Base-by-base conservation (phyloP, 2,113 vertebrate species). In the Corythoichthys haematopterus region DNA sequence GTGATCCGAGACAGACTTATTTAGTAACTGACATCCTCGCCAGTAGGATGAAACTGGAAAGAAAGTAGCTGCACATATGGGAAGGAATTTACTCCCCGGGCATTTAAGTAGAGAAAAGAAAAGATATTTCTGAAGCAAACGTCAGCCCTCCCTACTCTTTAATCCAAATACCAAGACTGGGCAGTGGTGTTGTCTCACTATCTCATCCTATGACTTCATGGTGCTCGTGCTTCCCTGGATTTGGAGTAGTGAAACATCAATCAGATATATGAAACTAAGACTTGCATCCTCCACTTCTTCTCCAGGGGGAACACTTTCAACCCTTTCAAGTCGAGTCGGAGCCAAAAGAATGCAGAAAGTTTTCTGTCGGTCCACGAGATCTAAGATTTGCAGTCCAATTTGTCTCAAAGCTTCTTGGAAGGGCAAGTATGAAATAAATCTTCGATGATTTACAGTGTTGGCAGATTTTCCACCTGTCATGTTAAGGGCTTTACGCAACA, bases 1-100 rank as follows among this genome's bases (percentile, higher is more conserved):
- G 47, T 2, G 58, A 74, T 84, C 84, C 80, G 85, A 87, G 80
- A 81, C 80, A 81, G 75, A 83, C 77, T 83, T 80, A 83, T 87
- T 86, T 65, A 68, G 71, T 80, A 68, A 74, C 80, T 79, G 72
- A 80, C 72, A 85, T 80, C 77, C 85, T 85, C 50, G 73, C 72
- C 57, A 53, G 65, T 61, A 70, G 58, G 52, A 63, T 66, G 4
- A 71, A 76, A 78, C n/a, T 78, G 43, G 65, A 74, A 79, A 28
- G 51, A 72, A 64, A 75, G 12, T 66, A 70, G 57, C 66, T 71
- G 51, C 50, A 56, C 80, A 77, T 68, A 68, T n/a, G 2, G 43
- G 5, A 53, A 48, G 62, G 65, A 72, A 52, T 77, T 66, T 75
- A 60, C 56, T 78, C 69, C 66, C 37, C 70, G 47, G 66, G 28